phyloP scores from a whole-genome alignment of 2,888 invertebrate genomes.

The Rhamnusium bicolor region DNA sequence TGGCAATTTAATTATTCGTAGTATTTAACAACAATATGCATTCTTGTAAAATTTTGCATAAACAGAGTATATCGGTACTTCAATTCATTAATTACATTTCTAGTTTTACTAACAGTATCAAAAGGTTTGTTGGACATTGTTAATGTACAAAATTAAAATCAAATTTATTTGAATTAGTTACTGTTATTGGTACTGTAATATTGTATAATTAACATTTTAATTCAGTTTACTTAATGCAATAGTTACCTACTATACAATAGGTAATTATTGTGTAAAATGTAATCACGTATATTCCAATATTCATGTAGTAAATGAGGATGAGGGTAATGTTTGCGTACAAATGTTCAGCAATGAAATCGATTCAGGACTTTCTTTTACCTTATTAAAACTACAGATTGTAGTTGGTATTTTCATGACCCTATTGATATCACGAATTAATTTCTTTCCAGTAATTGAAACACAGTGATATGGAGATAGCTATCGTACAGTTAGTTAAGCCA shows the following conservation, averaged over 20 bases:
- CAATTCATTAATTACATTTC: background rate
- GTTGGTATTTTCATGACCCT: too few species aligned
- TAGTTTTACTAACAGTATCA: background rate
- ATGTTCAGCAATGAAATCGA: too few species aligned
- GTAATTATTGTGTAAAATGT: background rate
- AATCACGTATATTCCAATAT: too few species aligned
- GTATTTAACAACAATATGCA: background rate
- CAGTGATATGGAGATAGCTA: too few species aligned
- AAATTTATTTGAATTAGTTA: background rate
- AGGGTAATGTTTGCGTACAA: too few species aligned
- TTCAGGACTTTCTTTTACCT: too few species aligned
- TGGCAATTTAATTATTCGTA: background rate
- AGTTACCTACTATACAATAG: background rate
- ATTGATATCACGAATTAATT: too few species aligned
- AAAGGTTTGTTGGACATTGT: background rate
- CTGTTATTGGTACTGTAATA: background rate
- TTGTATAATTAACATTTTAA: background rate
- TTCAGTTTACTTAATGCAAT: background rate
- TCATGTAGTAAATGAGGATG: too few species aligned
- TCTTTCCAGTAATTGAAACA: too few species aligned
- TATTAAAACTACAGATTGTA: too few species aligned
- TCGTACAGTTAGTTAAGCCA: too few species aligned
- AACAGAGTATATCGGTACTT: background rate
- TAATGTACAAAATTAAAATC: background rate
- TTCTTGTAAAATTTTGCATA: background rate